Evolutionary conservation across 1,140 invertebrate species (phyloP).

Genomic region (Aethina tumida): DNA sequence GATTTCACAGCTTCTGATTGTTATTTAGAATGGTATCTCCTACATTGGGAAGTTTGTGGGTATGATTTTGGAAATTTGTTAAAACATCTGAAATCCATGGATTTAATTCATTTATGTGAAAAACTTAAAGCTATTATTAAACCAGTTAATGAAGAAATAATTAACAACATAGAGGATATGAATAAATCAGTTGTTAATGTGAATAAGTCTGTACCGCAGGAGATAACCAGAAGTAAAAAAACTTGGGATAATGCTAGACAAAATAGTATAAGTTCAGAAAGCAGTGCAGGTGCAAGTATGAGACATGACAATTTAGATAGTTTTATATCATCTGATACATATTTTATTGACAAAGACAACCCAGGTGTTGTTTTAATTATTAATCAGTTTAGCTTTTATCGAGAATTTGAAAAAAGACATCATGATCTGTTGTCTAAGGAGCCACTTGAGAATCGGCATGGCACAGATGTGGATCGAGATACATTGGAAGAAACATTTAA

Average conservation of each 20-base stretch:
- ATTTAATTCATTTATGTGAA: slow-evolving; percentile 13
- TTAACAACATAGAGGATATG: no score
- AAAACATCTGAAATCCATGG: slow-evolving; percentile 22
- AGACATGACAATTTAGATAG: no score
- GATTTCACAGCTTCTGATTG: slow-evolving; percentile 7
- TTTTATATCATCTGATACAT: no score
- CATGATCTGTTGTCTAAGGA: slow-evolving; percentile 18
- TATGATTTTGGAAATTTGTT: slow-evolving; percentile 19
- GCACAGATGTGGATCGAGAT: slow-evolving; percentile 22
- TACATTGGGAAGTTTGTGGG: slow-evolving; percentile 21
- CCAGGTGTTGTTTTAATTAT: slow-evolving; percentile 29
- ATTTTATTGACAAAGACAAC: slow-evolving; percentile 21
- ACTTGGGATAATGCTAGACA: no score
- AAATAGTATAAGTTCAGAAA: no score
- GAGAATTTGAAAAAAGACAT: slow-evolving; percentile 17
- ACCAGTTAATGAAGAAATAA: no score
- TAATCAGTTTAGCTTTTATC: slow-evolving; percentile 29
- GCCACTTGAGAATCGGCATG: slow-evolving; percentile 19
- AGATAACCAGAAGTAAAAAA: no score
- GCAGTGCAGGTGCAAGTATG: no score
- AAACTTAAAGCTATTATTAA: slow-evolving; percentile 8
- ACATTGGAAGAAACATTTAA: slow-evolving; percentile 19
- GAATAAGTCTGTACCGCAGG: no score
- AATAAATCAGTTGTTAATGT: no score
- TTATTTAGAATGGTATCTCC: slow-evolving; percentile 26